Evolutionary conservation across 2,113 vertebrate species (phyloP), one percentile per base, ranked within the genome.

Genomic region (Daubentonia madagascariensis): DNA sequence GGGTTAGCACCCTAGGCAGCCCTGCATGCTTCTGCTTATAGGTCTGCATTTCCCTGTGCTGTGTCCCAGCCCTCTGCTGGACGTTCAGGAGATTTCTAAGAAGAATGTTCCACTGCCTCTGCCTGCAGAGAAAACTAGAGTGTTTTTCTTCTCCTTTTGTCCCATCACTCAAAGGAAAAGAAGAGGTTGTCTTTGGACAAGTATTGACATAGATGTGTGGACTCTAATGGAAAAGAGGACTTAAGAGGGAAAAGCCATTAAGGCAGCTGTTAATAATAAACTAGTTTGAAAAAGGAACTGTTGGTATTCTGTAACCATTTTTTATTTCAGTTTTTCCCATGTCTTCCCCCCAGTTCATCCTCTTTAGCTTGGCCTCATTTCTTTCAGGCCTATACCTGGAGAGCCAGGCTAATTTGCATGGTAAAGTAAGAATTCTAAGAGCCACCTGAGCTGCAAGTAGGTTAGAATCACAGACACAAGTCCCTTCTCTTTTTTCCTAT

Each of bases 401-500:
- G 50, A 95, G 35, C 93, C 54, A 87, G 43, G 79, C 50, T 85
- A 18, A 76, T 87, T 48, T 92, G 40, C 75, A 61, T 80, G 84
- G 40, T 92, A 48, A 45, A 32, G 10, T 90, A 40, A 87, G 84
- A 87, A 65, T 9, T 80, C 0, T 48, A n/a, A 50, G 65, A 43
- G 32, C 59, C 43, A 18, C 35, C 2, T 23, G 80, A 40, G 76
- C 3, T 25, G 43, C 45, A 0, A 3, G 35, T 40, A 7, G 52
- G 32, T 65, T 52, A 40, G 68, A 11, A 17, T 72, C 73, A 59
- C 4, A 75, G 61, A 40, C 81, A 97, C 86, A 96, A 63, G 75
- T 48, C 84, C 32, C 32, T 97, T 92, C 87, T 91, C 30, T 91
- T 84, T 89, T 98, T 81, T 96, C 93, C n/a, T 95, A 0, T 97